Percentiles rank a stretch among this genome's conserved stretches.
These are phyloP conservation scores for Nipponacmea schrenckii DNA, from an alignment of 2,888 invertebrate species.

Conservation along the genomic window DNA sequence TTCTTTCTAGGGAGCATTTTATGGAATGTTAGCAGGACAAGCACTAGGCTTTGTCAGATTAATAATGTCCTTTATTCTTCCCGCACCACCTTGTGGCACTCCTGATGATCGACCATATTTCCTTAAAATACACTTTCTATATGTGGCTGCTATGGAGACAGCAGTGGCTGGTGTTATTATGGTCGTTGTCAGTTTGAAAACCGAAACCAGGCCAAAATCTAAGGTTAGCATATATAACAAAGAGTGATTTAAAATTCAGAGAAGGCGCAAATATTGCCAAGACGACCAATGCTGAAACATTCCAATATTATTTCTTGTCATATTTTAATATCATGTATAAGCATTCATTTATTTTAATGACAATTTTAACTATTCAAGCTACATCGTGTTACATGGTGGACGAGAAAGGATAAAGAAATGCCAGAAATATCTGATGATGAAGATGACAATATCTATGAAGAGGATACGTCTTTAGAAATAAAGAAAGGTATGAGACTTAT, in stretches of 20 bases:
- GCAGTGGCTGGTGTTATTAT: slow-evolving; percentile 24
- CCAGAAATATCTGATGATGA: slow-evolving; percentile 35
- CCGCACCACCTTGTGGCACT: slow-evolving; percentile 29
- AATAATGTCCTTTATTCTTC: slow-evolving; percentile 29
- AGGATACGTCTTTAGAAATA: background rate
- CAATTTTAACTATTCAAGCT: slow-evolving; percentile 32
- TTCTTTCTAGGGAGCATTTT: slow-evolving; percentile 33
- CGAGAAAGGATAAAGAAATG: slow-evolving; percentile 28
- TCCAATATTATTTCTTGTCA: too few species aligned
- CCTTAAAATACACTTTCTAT: slow-evolving; percentile 33
- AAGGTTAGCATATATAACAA: slow-evolving; percentile 18
- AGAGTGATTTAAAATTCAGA: too few species aligned
- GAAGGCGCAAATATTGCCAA: too few species aligned
- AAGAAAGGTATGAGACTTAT: background rate
- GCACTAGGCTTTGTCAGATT: slow-evolving; percentile 28
- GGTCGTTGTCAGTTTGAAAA: slow-evolving; percentile 24
- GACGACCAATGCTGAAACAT: too few species aligned
- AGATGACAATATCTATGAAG: slow-evolving; percentile 1
- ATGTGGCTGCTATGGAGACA: slow-evolving; percentile 31
- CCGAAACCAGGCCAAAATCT: slow-evolving; percentile 17
- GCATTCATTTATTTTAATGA: too few species aligned
- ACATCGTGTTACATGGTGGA: slow-evolving; percentile 47
- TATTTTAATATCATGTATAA: too few species aligned
- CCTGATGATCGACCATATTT: slow-evolving; percentile 24
- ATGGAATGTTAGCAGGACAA: slow-evolving; percentile 31